A percentile compares a stretch with the other conserved stretches of the same genome.
These are phyloP conservation scores for Drosophila mayaguana DNA, from an alignment of 2,888 invertebrate species.

Conservation along the genomic window DNA sequence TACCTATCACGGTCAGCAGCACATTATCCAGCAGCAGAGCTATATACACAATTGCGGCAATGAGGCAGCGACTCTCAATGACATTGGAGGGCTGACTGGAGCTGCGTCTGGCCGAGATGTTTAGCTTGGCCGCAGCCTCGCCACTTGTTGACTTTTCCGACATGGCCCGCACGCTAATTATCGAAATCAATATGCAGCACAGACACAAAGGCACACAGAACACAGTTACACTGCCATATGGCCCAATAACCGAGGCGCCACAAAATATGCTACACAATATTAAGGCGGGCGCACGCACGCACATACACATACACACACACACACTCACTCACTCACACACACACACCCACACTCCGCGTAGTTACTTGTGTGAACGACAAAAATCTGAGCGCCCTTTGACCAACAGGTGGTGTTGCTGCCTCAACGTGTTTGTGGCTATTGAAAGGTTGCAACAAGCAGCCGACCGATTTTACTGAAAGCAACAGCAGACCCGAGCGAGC, in stretches of 20 bases:
- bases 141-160: conserved; percentile 49
- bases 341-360: background rate
- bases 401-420: conserved; percentile 84
- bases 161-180: conserved; percentile 42
- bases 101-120: conserved; percentile 43
- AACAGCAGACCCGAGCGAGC: conserved; percentile 47
- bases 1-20: conserved; percentile 94
- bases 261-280: conserved; percentile 59
- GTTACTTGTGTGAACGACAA: background rate
- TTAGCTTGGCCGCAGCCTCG: conserved; percentile 53
- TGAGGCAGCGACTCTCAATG: conserved; percentile 76
- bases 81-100: conserved; percentile 55
- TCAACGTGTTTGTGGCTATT: conserved; percentile 81
- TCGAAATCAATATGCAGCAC: conserved; percentile 34
- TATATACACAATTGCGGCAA: conserved; percentile 89
- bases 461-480: conserved; percentile 70
- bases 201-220: conserved; percentile 11
- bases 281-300: background rate
- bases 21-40: conserved; percentile 94
- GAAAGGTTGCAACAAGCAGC: conserved; percentile 79
- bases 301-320: conserved; percentile 4
- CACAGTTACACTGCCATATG: conserved; percentile 66
- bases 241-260: conserved; percentile 54
- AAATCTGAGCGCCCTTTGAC: conserved; percentile 16
- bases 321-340: conserved; percentile 13